Conservation (phyloP, 2,113 vertebrate species). For the Candoia aspera region DNA sequence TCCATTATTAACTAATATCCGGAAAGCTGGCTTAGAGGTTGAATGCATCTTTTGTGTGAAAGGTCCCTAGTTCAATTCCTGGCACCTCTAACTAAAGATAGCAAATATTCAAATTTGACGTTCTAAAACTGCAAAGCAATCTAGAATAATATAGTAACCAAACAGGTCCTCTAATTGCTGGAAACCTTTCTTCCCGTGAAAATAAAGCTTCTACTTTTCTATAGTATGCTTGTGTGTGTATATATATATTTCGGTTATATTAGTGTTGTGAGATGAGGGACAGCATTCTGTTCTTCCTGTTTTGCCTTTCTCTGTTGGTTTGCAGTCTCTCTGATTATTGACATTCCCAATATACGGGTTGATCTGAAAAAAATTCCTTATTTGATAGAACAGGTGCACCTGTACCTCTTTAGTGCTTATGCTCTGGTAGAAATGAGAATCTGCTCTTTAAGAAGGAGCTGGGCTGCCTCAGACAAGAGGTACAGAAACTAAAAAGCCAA, state of each 20-base stretch:
- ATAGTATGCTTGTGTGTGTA: not conserved
- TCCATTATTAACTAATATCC: constrained; percentile 13
- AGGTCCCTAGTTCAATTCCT: not conserved
- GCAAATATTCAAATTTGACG: not conserved
- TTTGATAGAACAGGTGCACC: not conserved
- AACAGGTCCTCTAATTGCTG: not conserved
- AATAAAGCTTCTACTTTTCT: not conserved
- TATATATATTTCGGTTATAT: not conserved
- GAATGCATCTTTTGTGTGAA: not conserved
- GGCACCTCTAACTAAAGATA: not conserved
- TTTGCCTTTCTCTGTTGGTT: not conserved
- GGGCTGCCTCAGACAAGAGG: not conserved
- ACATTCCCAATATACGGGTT: not conserved
- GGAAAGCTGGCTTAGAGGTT: not conserved
- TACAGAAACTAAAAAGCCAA: not conserved
- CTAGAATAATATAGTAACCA: not conserved
- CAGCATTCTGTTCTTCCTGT: not conserved
- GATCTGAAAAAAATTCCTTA: not conserved
- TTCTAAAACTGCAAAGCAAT: not conserved
- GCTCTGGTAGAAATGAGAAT: not conserved
- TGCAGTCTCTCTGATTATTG: not conserved
- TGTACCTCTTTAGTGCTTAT: not conserved
- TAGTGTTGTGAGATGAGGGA: not conserved
- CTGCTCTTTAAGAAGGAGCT: not conserved
- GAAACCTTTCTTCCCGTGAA: not conserved